Evolutionary conservation across 2,888 invertebrate genomes (phyloP), one percentile per base, ranked within the genome.

Genomic region (Micropterix aruncella): DNA sequence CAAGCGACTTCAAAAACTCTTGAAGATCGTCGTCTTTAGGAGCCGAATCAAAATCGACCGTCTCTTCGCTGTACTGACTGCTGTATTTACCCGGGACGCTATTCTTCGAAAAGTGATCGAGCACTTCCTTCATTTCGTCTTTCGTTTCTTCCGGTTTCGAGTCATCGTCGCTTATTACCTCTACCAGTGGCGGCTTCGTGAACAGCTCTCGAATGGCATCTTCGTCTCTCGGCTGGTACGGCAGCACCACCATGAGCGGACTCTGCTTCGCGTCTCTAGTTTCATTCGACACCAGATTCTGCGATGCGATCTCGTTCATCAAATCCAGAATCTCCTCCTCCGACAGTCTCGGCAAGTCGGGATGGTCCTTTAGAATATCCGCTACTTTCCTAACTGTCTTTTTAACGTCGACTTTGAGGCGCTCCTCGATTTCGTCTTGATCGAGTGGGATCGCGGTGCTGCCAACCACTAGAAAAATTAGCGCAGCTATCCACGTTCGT

Each of bases 331-430:
- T 83, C 56, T 84, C 79, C 5, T 74, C 73, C 53, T 80, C 64
- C 1, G 74, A 71, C 18, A 83, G 59, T 47, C 78, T 66, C 1
- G 83, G 83, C 41, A 83, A 57, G n/a, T 66, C 65, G 2, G 76
- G 65, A 57, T 83, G 75, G 3, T 69, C 60, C 53, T 71, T 66
- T 5, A 84, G 62, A 52, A 83, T 71, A 27, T 59, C 70, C 54
- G 83, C 77, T 2, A 84, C 83, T 62, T 82, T 79, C 53, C 72
- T 66, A 3, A 84, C 75, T 5, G 82, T 83, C 50, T 68, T 71
- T 52, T 78, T 75, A 1, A 77, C 64, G 50, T 73, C 70, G 2
- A 72, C 61, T 12, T 27, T 27, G 5, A 27, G 12, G 12, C 27
- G 27, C 5, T 27, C 27, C 12, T 27, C 27, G 5, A 27, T 27